A percentile compares a stretch with the other conserved stretches of the same genome.
Conservation (phyloP, 2,888 invertebrate genomes). For the Hemistola chrysoprasaria region DNA sequence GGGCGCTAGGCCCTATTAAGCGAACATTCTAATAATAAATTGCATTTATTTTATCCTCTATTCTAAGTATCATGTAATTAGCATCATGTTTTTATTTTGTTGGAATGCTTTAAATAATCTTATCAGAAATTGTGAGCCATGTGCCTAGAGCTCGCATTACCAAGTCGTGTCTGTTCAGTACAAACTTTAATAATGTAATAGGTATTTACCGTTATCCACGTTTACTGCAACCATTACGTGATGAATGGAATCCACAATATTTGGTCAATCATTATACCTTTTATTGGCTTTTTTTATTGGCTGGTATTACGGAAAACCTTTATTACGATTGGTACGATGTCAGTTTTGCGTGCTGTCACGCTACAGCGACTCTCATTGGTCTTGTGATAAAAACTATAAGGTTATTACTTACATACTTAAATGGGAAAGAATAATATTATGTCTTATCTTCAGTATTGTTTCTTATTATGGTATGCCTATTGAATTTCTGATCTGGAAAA, state of each 20-base stretch:
- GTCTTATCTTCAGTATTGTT: background rate
- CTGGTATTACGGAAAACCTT: slow-evolving; percentile 22
- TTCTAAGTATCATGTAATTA: too few species aligned
- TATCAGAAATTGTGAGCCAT: slow-evolving; percentile 12
- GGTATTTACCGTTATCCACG: slow-evolving; percentile 13
- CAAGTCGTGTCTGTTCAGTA: slow-evolving; percentile 1
- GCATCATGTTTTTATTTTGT: background rate
- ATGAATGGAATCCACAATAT: slow-evolving; percentile 12
- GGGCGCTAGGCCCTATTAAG: too few species aligned
- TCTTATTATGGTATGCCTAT: too few species aligned
- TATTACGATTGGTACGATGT: slow-evolving; percentile 32
- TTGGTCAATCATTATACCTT: slow-evolving; percentile 16
- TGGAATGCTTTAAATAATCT: background rate
- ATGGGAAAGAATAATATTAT: slow-evolving; percentile 5
- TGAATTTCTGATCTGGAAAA: too few species aligned
- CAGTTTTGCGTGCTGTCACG: slow-evolving; percentile 53
- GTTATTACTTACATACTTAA: too few species aligned
- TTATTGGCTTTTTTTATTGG: too few species aligned
- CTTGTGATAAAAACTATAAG: slow-evolving; percentile 10
- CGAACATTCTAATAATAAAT: too few species aligned
- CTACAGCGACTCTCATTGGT: slow-evolving; percentile 32
- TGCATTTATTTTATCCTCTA: too few species aligned
- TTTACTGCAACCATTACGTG: slow-evolving; percentile 13
- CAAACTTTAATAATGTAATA: slow-evolving; percentile 7
- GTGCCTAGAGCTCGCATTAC: slow-evolving; percentile 10